These are phyloP conservation scores for Kryptolebias ocellatus DNA, from an alignment of 2,797 vertebrate genomes.

Conservation along the genomic window DNA sequence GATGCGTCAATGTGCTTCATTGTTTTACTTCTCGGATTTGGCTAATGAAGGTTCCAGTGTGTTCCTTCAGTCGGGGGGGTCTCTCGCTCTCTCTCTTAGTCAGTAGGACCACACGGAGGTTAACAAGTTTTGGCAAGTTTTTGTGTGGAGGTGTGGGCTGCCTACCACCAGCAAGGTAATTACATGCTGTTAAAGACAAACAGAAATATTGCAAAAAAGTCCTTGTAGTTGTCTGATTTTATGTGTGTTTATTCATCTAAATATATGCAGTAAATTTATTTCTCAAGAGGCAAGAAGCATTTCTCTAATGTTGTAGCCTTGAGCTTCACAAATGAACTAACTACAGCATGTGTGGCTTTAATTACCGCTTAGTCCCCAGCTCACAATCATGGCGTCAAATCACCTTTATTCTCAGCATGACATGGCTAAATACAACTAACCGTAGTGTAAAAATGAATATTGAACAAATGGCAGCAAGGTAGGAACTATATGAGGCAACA, in stretches of 20 bases:
- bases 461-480: too few relatives aligned
- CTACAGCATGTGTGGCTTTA: too few relatives aligned
- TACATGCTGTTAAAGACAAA: conserved; percentile 52
- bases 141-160: conserved; percentile 31
- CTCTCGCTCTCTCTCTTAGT: conserved; percentile 40
- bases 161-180: conserved; percentile 59
- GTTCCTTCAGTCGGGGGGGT: conserved; percentile 38
- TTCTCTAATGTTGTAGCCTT: not conserved
- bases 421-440: too few relatives aligned
- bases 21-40: conserved; percentile 53
- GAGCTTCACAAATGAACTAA: not conserved
- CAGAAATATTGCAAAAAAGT: conserved; percentile 24
- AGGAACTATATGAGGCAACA: too few relatives aligned
- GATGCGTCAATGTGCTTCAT: conserved; percentile 48
- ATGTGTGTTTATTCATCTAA: conserved; percentile 9
- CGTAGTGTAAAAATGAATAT: too few relatives aligned
- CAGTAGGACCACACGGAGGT: conserved; percentile 60
- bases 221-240: conserved; percentile 14
- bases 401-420: too few relatives aligned
- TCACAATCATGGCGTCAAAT: too few relatives aligned
- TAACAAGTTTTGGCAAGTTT: conserved; percentile 58
- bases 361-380: too few relatives aligned
- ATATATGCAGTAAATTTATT: not conserved
- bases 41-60: conserved; percentile 39
- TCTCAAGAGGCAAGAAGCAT: not conserved